Evolutionary conservation across 64 coral and sea anemone species (phyloP).

Genomic region (Dendrophyllia cribrosa): DNA sequence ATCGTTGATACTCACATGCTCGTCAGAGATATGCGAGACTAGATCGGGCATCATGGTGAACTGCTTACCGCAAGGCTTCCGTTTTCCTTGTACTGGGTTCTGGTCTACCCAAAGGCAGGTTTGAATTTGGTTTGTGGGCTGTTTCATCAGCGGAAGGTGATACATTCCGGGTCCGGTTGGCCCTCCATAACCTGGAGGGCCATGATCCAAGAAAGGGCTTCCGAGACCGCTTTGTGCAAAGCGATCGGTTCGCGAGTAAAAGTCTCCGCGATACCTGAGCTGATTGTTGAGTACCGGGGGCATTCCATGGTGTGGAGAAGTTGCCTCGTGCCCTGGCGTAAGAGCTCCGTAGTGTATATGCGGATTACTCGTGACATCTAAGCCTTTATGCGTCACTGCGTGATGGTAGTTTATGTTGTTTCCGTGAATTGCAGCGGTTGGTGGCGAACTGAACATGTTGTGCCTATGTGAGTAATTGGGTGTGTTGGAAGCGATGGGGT

Average conservation of each 20-base stretch:
- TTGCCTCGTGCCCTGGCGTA: constrained; percentile 72
- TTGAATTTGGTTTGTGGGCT: constrained; percentile 91
- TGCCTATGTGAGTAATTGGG: constrained; percentile 90
- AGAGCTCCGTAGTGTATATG: constrained; percentile 79
- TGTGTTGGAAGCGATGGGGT: constrained; percentile 81
- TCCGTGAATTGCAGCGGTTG: constrained; percentile 77
- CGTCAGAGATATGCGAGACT: constrained; percentile 96
- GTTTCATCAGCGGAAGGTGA: constrained; percentile 89
- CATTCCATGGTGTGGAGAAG: constrained; percentile 85
- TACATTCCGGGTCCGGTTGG: constrained; percentile 85
- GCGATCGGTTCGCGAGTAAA: constrained; percentile 81
- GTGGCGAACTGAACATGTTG: constrained; percentile 83
- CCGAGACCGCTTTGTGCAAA: constrained; percentile 86
- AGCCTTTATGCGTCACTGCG: constrained; percentile 82
- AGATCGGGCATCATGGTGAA: constrained; percentile 94
- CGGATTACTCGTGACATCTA: constrained; percentile 69
- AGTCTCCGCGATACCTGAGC: constrained; percentile 77
- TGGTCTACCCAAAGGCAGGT: constrained; percentile 97
- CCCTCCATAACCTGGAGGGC: constrained; percentile 75
- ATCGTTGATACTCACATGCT: constrained; percentile 91
- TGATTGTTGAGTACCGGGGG: constrained; percentile 73
- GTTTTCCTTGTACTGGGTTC: constrained; percentile 79
- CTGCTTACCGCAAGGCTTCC: constrained; percentile 95
- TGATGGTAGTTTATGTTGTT: constrained; percentile 97
- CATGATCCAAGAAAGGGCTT: constrained; percentile 88